Evolutionary conservation across 2,797 vertebrate genomes (phyloP).

Genomic region (Nannoperca australis): DNA sequence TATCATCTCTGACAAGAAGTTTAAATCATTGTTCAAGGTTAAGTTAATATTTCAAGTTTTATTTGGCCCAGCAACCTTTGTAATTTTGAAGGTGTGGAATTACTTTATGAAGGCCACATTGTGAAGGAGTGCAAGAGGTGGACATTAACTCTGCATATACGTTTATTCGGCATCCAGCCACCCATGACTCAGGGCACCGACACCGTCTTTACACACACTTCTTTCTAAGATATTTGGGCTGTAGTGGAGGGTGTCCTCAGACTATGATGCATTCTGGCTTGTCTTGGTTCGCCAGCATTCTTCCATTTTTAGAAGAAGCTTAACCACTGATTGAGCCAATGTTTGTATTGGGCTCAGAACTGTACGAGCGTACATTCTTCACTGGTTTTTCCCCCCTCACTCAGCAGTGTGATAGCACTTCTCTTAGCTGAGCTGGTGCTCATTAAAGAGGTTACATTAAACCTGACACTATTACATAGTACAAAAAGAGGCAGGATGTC

Average conservation of each 20-base stretch:
- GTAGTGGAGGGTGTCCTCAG: slow-evolving; percentile 39
- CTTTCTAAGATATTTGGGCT: slow-evolving; percentile 32
- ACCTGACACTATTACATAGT: slow-evolving; percentile 31
- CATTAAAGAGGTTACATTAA: slow-evolving; percentile 48
- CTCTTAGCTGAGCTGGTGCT: slow-evolving; percentile 47
- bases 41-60: background rate
- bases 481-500: slow-evolving; percentile 43
- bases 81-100: background rate
- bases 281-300: slow-evolving; percentile 70
- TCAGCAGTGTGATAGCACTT: slow-evolving; percentile 66
- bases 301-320: slow-evolving; percentile 86
- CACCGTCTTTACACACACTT: slow-evolving; percentile 18
- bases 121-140: background rate
- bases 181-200: slow-evolving; percentile 41
- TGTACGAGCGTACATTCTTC: slow-evolving; percentile 75
- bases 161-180: slow-evolving; percentile 10
- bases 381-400: slow-evolving; percentile 63
- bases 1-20: background rate
- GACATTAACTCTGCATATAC: slow-evolving; percentile 7
- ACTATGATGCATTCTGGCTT: slow-evolving; percentile 67
- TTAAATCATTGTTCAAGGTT: background rate
- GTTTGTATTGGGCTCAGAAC: slow-evolving; percentile 84
- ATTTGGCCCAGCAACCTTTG: background rate
- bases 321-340: slow-evolving; percentile 69
- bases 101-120: background rate